A percentile compares a stretch with the other conserved stretches of the same genome.
Evolutionary conservation across 2,797 vertebrate species (phyloP).

Genomic region (Ispidina lecontei): DNA sequence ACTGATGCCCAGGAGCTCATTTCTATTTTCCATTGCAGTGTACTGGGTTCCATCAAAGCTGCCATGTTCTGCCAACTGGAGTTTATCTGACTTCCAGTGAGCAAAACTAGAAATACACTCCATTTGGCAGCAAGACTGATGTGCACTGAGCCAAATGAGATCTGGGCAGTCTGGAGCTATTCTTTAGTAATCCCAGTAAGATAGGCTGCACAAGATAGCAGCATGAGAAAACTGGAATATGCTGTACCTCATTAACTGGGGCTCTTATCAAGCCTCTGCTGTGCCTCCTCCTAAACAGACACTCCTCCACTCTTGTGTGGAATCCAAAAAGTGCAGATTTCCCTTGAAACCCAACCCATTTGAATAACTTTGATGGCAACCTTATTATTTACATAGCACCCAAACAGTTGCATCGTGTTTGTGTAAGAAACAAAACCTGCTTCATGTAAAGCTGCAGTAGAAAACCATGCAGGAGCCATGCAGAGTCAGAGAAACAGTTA

Average conservation of each 20-base stretch:
- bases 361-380: conserved; percentile 42
- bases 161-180: background rate
- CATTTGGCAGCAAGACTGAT: conserved; percentile 1
- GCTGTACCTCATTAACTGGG: background rate
- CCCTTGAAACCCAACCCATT: background rate
- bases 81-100: conserved; percentile 34
- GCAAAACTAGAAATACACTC: conserved; percentile 27
- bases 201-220: conserved; percentile 27
- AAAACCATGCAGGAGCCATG: background rate
- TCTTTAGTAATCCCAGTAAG: conserved; percentile 29
- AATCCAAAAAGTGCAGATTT: background rate
- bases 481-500: background rate
- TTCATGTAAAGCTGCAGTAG: background rate
- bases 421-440: conserved; percentile 31
- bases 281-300: conserved; percentile 3
- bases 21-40: conserved; percentile 11
- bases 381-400: conserved; percentile 35
- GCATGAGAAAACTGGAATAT: conserved; percentile 30
- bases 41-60: conserved; percentile 8
- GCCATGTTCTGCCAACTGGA: conserved; percentile 9
- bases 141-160: conserved; percentile 33
- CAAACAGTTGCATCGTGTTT: conserved; percentile 32
- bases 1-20: background rate
- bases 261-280: conserved; percentile 34
- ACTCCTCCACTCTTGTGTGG: conserved; percentile 5